Evolutionary conservation across 2,113 vertebrate genomes (phyloP).

Genomic region (Percopsis transmontana): DNA sequence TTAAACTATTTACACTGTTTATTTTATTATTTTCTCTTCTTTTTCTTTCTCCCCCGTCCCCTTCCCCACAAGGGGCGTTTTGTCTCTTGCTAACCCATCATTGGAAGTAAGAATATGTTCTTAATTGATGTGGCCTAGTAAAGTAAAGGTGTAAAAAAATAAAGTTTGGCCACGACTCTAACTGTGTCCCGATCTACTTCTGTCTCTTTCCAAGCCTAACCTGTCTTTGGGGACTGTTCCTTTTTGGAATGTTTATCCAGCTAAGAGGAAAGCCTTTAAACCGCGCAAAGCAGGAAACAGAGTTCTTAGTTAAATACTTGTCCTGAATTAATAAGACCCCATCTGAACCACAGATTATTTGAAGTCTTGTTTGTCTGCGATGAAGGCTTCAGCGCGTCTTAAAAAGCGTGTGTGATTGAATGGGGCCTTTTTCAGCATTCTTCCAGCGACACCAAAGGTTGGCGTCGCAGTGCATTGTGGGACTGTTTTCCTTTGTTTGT

Average conservation of each 20-base stretch:
- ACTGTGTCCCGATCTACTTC: conserved; percentile 58
- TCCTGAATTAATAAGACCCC: conserved; percentile 47
- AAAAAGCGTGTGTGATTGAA: conserved; percentile 67
- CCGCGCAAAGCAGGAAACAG: conserved; percentile 38
- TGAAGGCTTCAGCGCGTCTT: conserved; percentile 20
- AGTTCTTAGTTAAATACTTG: conserved; percentile 38
- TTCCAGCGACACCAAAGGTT: conserved; percentile 48
- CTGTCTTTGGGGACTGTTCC: conserved; percentile 39
- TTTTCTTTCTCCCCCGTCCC: too few relatives aligned
- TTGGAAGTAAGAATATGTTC: too few relatives aligned
- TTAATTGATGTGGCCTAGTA: too few relatives aligned
- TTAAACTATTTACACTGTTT: too few relatives aligned
- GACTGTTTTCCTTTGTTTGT: conserved; percentile 52
- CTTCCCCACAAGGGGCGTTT: too few relatives aligned
- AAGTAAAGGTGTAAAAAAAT: conserved; percentile 49
- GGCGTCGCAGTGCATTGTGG: conserved; percentile 43
- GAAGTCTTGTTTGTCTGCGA: conserved; percentile 49
- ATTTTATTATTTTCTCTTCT: too few relatives aligned
- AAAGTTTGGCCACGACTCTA: conserved; percentile 53
- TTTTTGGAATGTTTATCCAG: conserved; percentile 51
- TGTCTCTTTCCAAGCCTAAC: conserved; percentile 20
- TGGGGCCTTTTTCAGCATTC: conserved; percentile 65
- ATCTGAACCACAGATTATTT: conserved; percentile 48
- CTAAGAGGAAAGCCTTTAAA: conserved; percentile 58
- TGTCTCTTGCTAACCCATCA: too few relatives aligned